Base-by-base conservation (phyloP, 2,888 invertebrate species). In the Cephonodes hylas region DNA sequence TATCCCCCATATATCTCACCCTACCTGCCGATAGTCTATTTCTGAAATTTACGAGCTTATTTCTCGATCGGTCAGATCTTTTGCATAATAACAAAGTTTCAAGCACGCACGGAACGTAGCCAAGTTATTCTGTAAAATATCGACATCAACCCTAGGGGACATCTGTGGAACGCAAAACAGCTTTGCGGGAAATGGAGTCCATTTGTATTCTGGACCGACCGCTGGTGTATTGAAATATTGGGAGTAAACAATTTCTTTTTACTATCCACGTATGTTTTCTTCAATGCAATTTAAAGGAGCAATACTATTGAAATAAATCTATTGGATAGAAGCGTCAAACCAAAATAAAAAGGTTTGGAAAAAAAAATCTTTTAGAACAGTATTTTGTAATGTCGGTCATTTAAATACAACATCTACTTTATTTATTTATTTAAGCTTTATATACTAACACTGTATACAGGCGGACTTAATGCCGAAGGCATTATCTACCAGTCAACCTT, bases 161-260 rank as follows among this genome's bases (percentile, higher is more conserved):
- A 48, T 60, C 59, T 62, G 58, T 25, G 45, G 57, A 13, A 59
- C 62, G 45, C 59, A 60, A 64, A 63, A 63, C 65, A 64, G 62
- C 56, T 63, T 66, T 65, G 63, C 64, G 63, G 60, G 38, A 38
- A 63, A 69, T 65, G 64, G 61, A 48, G 13, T 18, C 27, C 61
- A 66, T 71, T 71, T 63, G 63, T 66, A 66, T 71, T 68, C 66
- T 42, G 31, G 18, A 7, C 60, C 59, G 59, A 59, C 38, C 63
- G 58, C 58, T 13, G 58, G 63, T 48, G 62, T 60, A 66, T 68
- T 64, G 69, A 65, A 69, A 68, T 69, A 25, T 59, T 15, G 44
- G 61, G 53, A 63, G 65, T 62, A 67, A 66, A 63, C 61, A 53
- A 53, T 53, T 53, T 31, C 53, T 53, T 31, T 10, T n/a, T 10